These are phyloP conservation scores for Antheraea yamamai DNA, from an alignment of 2,888 invertebrate genomes.

Conservation along the genomic window DNA sequence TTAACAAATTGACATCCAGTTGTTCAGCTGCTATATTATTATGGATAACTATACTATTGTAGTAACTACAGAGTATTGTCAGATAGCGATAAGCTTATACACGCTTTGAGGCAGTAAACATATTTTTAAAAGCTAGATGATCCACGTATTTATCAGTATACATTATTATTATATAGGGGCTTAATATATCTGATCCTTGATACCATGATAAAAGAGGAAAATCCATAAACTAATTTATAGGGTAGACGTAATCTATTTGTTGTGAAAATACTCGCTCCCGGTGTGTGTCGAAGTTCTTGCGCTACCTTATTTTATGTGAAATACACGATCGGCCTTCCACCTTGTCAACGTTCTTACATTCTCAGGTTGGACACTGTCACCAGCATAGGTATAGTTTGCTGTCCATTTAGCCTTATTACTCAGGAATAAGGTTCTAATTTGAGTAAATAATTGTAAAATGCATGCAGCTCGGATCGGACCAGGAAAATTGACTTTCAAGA, in stretches of 20 bases:
- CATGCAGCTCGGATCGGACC: conserved; percentile 51
- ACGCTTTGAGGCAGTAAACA: too few species aligned
- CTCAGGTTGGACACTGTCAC: conserved; percentile 73
- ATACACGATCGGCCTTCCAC: conserved; percentile 78
- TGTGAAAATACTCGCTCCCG: conserved; percentile 36
- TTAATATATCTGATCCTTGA: too few species aligned
- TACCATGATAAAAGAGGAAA: too few species aligned
- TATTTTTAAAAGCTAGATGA: too few species aligned
- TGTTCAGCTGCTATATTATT: too few species aligned
- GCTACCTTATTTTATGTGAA: conserved; percentile 80
- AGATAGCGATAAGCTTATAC: too few species aligned
- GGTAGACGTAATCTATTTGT: neutral
- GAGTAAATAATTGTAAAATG: conserved; percentile 19
- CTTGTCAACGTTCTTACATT: conserved; percentile 78
- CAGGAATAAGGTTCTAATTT: conserved; percentile 35
- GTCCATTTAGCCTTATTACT: conserved; percentile 29
- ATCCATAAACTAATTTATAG: too few species aligned
- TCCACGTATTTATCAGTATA: too few species aligned
- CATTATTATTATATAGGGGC: too few species aligned
- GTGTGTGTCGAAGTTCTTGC: conserved; percentile 54
- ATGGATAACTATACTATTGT: too few species aligned
- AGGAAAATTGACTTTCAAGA: conserved; percentile 79
- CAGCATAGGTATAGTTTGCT: conserved; percentile 38
- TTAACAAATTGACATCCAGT: too few species aligned
- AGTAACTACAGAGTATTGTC: too few species aligned